Evolutionary conservation across 2,797 vertebrate genomes (phyloP), one percentile per base, ranked within the genome.

Genomic region (Ctenopoma kingsleyae): DNA sequence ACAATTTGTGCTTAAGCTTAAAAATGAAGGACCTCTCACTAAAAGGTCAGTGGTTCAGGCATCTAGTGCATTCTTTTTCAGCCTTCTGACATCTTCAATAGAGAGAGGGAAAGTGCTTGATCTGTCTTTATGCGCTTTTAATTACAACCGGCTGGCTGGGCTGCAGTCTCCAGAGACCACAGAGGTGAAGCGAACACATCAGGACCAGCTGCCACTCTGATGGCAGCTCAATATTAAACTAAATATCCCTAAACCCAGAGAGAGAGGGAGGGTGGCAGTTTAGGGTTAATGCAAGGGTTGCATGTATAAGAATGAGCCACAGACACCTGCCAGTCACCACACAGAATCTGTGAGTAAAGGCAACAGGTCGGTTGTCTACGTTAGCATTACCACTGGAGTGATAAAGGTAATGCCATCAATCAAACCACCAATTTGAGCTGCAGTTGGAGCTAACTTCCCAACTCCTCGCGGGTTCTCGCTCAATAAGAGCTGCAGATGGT

Each of bases 291-390:
- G 80, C 67, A 53, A 58, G 38, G 67, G 36, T 74, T 69, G 60
- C 62, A 82, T 83, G 84, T 86, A 75, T 77, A 72, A 87, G 76
- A 71, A 84, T 67, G 84, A 89, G 74, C 64, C 46, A 40, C 60
- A 76, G 83, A 76, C 78, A 86, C 57, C 85, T 90, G 89, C 72
- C 90, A 91, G 79, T 92, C 87, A 86, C 51, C 41, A 46, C 30
- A 51, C 30, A 22, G 15, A 41, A 54, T 67, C 61, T 32, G 55
- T 82, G 69, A 61, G 69, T 8, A 38, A 59, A 71, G 73, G 68
- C 74, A 86, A 74, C 76, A 61, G 84, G 80, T 80, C 57, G 61
- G 71, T 61, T 49, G 74, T 85, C 74, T 67, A 30, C 46, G 67
- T 83, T 83, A 86, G 78, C 52, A 8, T 60, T 83, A 80, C 63